These are phyloP conservation scores for Ochotona princeps DNA, from an alignment of 2,113 vertebrate genomes.

Conservation along the genomic window DNA sequence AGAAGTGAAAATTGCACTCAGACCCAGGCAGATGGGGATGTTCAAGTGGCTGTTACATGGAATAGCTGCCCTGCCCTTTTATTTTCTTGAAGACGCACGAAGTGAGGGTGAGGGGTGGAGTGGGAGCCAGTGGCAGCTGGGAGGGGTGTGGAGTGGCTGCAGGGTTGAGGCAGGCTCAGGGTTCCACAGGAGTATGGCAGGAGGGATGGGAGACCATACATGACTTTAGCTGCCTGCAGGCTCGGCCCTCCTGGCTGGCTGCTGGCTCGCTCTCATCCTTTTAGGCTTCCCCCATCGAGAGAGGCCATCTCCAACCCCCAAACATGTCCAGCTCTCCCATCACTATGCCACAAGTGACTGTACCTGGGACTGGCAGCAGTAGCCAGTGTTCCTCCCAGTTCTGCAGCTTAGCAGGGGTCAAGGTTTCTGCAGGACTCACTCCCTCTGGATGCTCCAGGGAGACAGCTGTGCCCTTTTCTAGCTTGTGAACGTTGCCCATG, in stretches of 20 bases:
- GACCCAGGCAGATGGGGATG: too few species aligned
- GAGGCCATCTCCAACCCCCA: not conserved
- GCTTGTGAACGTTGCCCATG: accelerated
- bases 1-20: too few species aligned
- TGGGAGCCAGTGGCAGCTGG: not conserved
- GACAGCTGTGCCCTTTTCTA: not conserved
- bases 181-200: accelerated
- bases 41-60: too few species aligned
- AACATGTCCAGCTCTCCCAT: not conserved
- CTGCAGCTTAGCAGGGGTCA: not conserved
- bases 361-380: not conserved
- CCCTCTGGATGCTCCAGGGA: not conserved
- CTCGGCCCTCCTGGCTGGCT: not conserved
- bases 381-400: not conserved
- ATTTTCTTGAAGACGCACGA: not conserved
- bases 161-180: not conserved
- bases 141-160: not conserved
- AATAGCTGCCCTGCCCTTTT: not conserved
- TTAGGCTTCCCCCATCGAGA: not conserved
- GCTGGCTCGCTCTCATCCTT: not conserved
- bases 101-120: not conserved
- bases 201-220: accelerated
- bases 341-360: not conserved
- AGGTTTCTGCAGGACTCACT: not conserved
- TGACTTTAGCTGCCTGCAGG: not conserved